Base-by-base conservation (phyloP, 2,888 invertebrate species). In the Holacanthella duospinosa region DNA sequence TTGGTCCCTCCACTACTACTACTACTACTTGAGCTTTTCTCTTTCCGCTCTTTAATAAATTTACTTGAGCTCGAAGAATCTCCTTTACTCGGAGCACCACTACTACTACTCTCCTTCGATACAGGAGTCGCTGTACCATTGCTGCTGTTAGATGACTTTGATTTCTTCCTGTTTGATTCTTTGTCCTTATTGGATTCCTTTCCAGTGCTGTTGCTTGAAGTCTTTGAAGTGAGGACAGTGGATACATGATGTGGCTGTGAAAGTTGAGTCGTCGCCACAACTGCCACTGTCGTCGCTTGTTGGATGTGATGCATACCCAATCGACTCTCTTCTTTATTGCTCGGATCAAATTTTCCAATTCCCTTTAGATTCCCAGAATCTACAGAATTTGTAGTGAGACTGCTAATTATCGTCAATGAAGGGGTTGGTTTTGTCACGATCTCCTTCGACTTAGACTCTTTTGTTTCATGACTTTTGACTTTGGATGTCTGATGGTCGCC, bases 1-100 rank as follows among this genome's bases (percentile, higher is more conserved):
- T n/a, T n/a, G n/a, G n/a, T n/a, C 68, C 77, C 78, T 66, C 77
- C 77, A 69, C 76, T 74, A 75, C 67, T 75, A 69, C 60, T 71
- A 67, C 55, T 71, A 75, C 72, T 67, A 72, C 48, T 21, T 9
- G 48, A 48, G 21, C 6, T 21, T 48, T 48, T 48, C 21, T 21
- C 19, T n/a, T 48, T 21, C 48, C 21, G 12, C 4, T 9, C 12
- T 48, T 48, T 48, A 9, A n/a, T 21, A 21, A 21, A n/a, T 48
- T 48, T 48, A 9, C 4, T 9, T 48, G 48, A 48, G 48, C 36
- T 16, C 6, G 48, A 48, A 4, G 48, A 21, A 48, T 48, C 48
- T 21, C 21, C 36, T 36, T 36, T 36, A 36, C 9, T 36, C 6
- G 36, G 6, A 36, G 9, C 16, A 36, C 6, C 36, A 36, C 9